These are phyloP conservation scores for Meandrusa payeni DNA, from an alignment of 2,888 invertebrate genomes.

Conservation along the genomic window DNA sequence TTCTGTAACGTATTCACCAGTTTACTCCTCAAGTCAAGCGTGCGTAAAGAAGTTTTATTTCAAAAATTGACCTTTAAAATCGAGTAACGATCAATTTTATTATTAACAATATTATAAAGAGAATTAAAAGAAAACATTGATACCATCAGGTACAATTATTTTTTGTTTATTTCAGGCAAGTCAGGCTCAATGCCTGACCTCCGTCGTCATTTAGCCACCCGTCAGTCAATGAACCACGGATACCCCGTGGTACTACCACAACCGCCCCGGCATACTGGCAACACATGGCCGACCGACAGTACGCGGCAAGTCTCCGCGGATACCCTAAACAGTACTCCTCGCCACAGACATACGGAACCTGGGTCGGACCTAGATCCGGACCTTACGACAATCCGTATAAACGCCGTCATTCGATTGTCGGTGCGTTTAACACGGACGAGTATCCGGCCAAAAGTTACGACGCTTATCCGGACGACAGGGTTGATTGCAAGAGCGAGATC, in stretches of 20 bases:
- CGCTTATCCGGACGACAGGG: slow-evolving; percentile 54
- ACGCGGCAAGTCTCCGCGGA: slow-evolving; percentile 67
- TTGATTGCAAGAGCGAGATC: slow-evolving; percentile 71
- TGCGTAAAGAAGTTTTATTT: too few relatives aligned
- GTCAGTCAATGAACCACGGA: slow-evolving; percentile 62
- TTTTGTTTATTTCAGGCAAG: slow-evolving; percentile 56
- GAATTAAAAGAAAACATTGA: too few relatives aligned
- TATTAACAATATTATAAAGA: too few relatives aligned
- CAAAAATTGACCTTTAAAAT: too few relatives aligned
- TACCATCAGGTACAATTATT: too few relatives aligned
- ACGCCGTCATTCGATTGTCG: slow-evolving; percentile 76
- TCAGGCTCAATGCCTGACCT: slow-evolving; percentile 77
- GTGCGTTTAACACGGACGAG: slow-evolving; percentile 70
- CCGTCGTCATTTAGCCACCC: slow-evolving; percentile 61
- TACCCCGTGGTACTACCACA: slow-evolving; percentile 61
- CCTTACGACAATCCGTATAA: slow-evolving; percentile 77
- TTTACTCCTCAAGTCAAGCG: too few relatives aligned
- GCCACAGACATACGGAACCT: slow-evolving; percentile 66
- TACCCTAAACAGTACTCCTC: slow-evolving; percentile 55
- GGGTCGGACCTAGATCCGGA: slow-evolving; percentile 70
- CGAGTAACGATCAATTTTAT: too few relatives aligned
- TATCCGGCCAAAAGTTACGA: slow-evolving; percentile 67
- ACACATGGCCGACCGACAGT: slow-evolving; percentile 64
- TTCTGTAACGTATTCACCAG: too few relatives aligned
- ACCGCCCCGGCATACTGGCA: slow-evolving; percentile 75